Conservation (phyloP, 2,797 vertebrate species). For the Kryptolebias ocellatus region DNA sequence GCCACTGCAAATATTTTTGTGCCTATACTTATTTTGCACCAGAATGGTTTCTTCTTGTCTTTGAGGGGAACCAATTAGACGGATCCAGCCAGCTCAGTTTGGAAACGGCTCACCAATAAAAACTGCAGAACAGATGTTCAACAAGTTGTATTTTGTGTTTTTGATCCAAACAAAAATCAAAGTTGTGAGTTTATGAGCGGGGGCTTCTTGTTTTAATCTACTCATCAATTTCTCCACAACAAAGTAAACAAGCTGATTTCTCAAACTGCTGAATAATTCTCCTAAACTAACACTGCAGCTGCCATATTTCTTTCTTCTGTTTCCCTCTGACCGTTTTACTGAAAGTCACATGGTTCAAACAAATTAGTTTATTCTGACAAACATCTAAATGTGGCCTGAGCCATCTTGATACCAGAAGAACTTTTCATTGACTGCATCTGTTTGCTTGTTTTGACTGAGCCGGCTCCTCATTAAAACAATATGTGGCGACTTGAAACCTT, state of each 20-base stretch:
- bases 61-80: too few relatives aligned
- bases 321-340: neutral
- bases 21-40: neutral
- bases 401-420: conserved; percentile 1
- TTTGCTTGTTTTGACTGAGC: conserved; percentile 35
- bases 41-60: too few relatives aligned
- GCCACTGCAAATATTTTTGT: neutral
- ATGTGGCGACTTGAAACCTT: conserved; percentile 37
- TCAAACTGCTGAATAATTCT: neutral
- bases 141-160: neutral
- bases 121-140: neutral
- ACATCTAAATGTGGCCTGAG: conserved; percentile 2
- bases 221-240: neutral
- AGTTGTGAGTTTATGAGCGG: neutral
- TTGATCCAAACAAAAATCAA: neutral
- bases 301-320: neutral
- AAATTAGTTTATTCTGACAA: conserved; percentile 6
- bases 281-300: neutral
- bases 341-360: conserved; percentile 21
- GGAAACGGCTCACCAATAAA: neutral
- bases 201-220: neutral
- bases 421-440: conserved; percentile 33
- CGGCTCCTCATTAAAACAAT: conserved; percentile 48
- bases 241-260: neutral
- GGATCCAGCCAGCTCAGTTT: too few relatives aligned